These are phyloP conservation scores for Anarrhichthys ocellatus DNA, from an alignment of 2,113 vertebrate genomes.

Conservation along the genomic window DNA sequence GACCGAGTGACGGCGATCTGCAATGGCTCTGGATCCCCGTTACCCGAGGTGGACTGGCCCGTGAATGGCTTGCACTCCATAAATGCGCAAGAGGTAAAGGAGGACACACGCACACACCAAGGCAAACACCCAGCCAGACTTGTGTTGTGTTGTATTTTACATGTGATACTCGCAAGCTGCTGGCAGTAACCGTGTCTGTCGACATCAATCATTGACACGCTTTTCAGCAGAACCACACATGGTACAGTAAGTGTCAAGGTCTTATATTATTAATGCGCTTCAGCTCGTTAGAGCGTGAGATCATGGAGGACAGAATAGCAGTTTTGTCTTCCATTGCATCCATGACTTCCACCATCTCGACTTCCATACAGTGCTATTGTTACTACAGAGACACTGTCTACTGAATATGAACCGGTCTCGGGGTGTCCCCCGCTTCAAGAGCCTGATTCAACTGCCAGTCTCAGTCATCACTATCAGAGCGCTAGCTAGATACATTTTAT, in stretches of 20 bases:
- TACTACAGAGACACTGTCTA: no score
- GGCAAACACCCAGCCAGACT: not conserved
- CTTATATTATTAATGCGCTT: not conserved
- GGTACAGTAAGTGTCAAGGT: not conserved
- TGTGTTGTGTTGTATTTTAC: not conserved
- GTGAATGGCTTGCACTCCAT: conserved; percentile 90
- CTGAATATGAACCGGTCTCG: no score
- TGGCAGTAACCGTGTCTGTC: not conserved
- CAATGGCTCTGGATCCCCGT: conserved; percentile 90
- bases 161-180: not conserved
- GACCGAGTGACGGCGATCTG: conserved; percentile 90
- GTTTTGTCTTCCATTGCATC: not conserved
- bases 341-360: no score
- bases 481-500: no score
- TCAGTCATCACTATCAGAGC: no score
- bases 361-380: no score
- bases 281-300: not conserved
- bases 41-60: conserved; percentile 96
- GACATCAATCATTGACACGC: conserved; percentile 13
- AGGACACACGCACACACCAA: not conserved
- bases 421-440: no score
- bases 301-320: not conserved
- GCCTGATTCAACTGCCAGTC: no score
- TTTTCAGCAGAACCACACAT: conserved; percentile 3
- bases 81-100: conserved; percentile 88